Percentiles rank a stretch among this genome's conserved stretches.
phyloP scores from a whole-genome alignment of 2,113 vertebrate genomes.

The Misgurnus anguillicaudatus region DNA sequence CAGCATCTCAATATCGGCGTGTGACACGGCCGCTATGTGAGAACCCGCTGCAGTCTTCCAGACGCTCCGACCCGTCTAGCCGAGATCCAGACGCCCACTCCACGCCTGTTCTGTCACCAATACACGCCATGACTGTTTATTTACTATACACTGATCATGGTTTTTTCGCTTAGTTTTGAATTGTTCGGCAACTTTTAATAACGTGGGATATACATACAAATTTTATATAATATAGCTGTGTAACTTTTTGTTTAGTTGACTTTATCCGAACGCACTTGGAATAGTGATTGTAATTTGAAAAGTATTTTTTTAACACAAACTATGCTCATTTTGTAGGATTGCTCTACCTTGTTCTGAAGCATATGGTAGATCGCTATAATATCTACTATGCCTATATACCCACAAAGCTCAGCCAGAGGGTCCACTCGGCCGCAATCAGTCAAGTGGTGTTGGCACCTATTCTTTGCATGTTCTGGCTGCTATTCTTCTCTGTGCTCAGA shows the following conservation, averaged over 20 bases:
- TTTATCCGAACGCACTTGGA: not conserved
- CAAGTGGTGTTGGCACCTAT: slow-evolving; percentile 90
- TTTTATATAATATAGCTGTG: not conserved
- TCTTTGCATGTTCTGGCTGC: slow-evolving; percentile 93
- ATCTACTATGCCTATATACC: slow-evolving; percentile 96
- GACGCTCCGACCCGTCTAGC: slow-evolving; percentile 67
- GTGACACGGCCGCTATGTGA: slow-evolving; percentile 46
- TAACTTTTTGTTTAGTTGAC: not conserved
- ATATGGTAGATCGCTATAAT: slow-evolving; percentile 95
- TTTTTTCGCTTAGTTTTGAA: slow-evolving; percentile 36
- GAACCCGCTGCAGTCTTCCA: slow-evolving; percentile 68
- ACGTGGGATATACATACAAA: slow-evolving; percentile 24
- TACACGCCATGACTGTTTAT: slow-evolving; percentile 59
- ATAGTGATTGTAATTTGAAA: not conserved
- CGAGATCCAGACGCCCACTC: slow-evolving; percentile 76
- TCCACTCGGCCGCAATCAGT: slow-evolving; percentile 85
- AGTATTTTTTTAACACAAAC: not conserved
- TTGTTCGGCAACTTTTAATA: slow-evolving; percentile 38
- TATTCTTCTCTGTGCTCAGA: slow-evolving; percentile 93
- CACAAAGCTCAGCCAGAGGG: slow-evolving; percentile 89
- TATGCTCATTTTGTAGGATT: slow-evolving; percentile 74
- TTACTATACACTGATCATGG: slow-evolving; percentile 61
- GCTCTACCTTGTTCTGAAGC: slow-evolving; percentile 92
- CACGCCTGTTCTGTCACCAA: slow-evolving; percentile 68
- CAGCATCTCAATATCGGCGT: slow-evolving; percentile 48